phyloP scores from a whole-genome alignment of 2,113 vertebrate genomes.

The Aviceda subcristata region DNA sequence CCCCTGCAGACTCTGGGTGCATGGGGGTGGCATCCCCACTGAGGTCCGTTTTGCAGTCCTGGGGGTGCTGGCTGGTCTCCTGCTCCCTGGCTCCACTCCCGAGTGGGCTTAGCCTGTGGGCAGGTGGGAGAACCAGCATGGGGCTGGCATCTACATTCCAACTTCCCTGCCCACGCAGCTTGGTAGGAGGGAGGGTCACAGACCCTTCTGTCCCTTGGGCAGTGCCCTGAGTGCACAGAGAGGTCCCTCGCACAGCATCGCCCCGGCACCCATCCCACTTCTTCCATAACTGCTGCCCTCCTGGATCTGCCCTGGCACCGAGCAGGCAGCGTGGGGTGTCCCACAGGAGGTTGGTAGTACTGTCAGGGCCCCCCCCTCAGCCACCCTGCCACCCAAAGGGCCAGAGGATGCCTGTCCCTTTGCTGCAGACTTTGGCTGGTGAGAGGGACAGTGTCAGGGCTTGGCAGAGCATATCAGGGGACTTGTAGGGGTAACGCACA shows the following conservation, averaged over 20 bases:
- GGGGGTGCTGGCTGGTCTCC: not conserved
- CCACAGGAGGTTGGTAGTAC: not conserved
- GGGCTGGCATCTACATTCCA: not conserved
- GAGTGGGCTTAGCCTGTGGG: not conserved
- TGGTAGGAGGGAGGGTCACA: not conserved
- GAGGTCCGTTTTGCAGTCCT: not conserved
- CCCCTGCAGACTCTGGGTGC: not conserved
- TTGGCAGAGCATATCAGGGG: not conserved
- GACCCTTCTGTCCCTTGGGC: not conserved
- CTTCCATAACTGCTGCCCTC: not conserved
- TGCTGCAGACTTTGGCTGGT: not conserved
- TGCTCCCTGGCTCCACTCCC: not conserved
- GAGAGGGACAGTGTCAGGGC: not conserved
- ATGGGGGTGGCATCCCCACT: not conserved
- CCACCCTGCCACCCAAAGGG: not conserved
- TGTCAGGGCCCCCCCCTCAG: not conserved
- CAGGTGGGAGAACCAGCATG: not conserved
- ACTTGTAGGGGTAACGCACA: not conserved
- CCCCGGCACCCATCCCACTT: not conserved
- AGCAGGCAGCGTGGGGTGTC: not conserved
- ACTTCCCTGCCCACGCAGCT: not conserved
- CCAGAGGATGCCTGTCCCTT: not conserved
- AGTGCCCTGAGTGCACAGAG: not conserved
- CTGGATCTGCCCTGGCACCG: not conserved
- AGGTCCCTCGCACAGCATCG: not conserved